A percentile compares a stretch with the other conserved stretches of the same genome.
These are phyloP conservation scores for Vanessa tameamea DNA, from an alignment of 1,140 invertebrate species.

Conservation along the genomic window DNA sequence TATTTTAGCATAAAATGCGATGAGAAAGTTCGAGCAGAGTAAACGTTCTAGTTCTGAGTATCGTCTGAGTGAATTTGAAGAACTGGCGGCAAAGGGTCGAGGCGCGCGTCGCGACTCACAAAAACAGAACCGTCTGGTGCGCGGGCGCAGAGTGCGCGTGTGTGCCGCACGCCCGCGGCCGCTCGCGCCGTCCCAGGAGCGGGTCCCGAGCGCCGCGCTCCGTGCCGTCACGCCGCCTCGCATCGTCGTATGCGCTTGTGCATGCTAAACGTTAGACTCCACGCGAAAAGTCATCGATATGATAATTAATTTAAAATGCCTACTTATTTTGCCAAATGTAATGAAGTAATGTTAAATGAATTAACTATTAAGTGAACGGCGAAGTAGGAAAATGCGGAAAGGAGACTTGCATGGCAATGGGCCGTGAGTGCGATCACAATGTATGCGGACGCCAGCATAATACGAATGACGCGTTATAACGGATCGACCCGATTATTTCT, in stretches of 20 bases:
- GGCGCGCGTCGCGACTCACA: constrained; percentile 69
- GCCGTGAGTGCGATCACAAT: constrained; percentile 49
- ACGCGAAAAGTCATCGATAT: constrained; percentile 48
- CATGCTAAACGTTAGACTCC: constrained; percentile 44
- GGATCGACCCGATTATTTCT: constrained; percentile 78
- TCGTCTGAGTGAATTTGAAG: constrained; percentile 59
- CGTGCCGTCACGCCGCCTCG: constrained; percentile 47
- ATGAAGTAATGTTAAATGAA: constrained; percentile 67
- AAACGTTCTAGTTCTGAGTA: constrained; percentile 69
- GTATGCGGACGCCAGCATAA: constrained; percentile 65
- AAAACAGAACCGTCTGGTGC: constrained; percentile 65
- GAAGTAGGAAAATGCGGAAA: constrained; percentile 58
- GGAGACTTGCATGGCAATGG: constrained; percentile 67
- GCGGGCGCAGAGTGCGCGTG: constrained; percentile 37
- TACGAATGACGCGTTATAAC: constrained; percentile 76
- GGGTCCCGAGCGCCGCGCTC: constrained; percentile 22
- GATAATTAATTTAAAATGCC: constrained; percentile 61
- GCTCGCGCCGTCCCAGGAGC: constrained; percentile 31
- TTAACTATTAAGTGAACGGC: constrained; percentile 64
- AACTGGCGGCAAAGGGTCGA: constrained; percentile 52
- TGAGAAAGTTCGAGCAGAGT: constrained; percentile 38
- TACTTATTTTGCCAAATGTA: constrained; percentile 60
- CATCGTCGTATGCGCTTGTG: constrained; percentile 39
- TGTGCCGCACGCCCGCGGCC: constrained; percentile 32
- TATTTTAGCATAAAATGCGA: constrained; percentile 6